These are phyloP conservation scores for Tigriopus japonicus DNA, from an alignment of 1,140 invertebrate genomes.

Conservation along the genomic window DNA sequence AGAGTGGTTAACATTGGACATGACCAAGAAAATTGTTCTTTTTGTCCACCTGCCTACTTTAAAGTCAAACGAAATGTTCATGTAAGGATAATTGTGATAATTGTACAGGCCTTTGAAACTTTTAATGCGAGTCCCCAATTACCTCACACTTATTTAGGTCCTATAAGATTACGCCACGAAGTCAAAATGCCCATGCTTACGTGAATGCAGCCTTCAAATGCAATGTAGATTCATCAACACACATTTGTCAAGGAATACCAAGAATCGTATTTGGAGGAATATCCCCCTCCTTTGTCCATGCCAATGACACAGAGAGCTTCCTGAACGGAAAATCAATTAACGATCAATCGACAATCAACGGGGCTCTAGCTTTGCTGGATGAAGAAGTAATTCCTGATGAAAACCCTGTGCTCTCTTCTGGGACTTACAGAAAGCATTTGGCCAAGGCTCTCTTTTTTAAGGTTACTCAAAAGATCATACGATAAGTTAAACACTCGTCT, in stretches of 20 bases:
- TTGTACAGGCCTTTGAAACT: too few relatives aligned
- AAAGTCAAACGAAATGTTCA: neutral
- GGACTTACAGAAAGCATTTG: slow-evolving; percentile 38
- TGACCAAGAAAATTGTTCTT: slow-evolving; percentile 41
- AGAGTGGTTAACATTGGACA: slow-evolving; percentile 25
- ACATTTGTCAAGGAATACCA: slow-evolving; percentile 28
- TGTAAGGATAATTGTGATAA: too few relatives aligned
- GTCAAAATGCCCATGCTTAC: slow-evolving; percentile 60
- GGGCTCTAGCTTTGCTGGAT: slow-evolving; percentile 40
- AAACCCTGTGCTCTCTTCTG: slow-evolving; percentile 41
- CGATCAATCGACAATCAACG: slow-evolving; percentile 34
- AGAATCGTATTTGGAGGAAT: slow-evolving; percentile 49
- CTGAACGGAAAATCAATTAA: slow-evolving; percentile 35
- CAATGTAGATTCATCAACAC: neutral
- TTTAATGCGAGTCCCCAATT: too few relatives aligned
- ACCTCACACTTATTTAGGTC: too few relatives aligned
- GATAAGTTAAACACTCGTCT: slow-evolving; percentile 23
- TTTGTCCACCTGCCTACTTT: slow-evolving; percentile 34
- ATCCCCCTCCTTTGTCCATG: slow-evolving; percentile 29
- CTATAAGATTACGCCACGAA: slow-evolving; percentile 49
- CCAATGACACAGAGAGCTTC: slow-evolving; percentile 41
- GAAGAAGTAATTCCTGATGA: too few relatives aligned
- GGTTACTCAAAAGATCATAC: too few relatives aligned
- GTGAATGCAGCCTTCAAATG: slow-evolving; percentile 47
- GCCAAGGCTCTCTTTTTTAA: slow-evolving; percentile 53